Evolutionary conservation across 2,797 vertebrate genomes (phyloP).

Genomic region (Podarcis siculus): DNA sequence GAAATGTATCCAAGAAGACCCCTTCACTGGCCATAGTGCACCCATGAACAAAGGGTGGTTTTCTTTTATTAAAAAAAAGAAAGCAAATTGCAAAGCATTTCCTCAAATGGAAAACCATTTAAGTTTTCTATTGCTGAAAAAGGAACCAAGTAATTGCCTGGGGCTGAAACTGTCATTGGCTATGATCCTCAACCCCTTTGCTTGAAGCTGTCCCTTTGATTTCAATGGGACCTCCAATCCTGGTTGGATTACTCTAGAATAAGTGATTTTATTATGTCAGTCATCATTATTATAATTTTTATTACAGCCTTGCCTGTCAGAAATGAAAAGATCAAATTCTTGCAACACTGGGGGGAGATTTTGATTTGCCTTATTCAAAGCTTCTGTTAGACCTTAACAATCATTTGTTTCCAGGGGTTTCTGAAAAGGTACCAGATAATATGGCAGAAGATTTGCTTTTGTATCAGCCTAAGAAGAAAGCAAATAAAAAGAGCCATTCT

Average conservation of each 20-base stretch:
- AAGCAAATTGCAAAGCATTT: constrained; percentile 45
- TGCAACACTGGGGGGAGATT: constrained; percentile 31
- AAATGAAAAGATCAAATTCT: constrained; percentile 65
- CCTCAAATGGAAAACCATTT: constrained; percentile 49
- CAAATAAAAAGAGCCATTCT: neutral
- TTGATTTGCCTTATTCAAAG: constrained; percentile 39
- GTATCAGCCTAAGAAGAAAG: neutral
- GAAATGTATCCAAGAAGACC: neutral
- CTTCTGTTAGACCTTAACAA: constrained; percentile 40
- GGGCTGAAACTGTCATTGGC: constrained; percentile 57
- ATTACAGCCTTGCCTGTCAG: constrained; percentile 63
- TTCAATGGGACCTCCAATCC: neutral
- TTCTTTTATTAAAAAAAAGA: constrained; percentile 23
- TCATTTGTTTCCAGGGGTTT: neutral
- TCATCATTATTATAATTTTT: constrained; percentile 50
- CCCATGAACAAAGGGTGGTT: neutral
- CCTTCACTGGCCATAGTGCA: neutral
- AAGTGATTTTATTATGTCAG: constrained; percentile 12
- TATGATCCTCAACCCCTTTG: neutral
- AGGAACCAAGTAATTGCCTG: constrained; percentile 65
- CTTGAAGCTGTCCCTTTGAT: neutral
- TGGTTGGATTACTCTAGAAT: neutral
- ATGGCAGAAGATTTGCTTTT: neutral
- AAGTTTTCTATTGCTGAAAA: constrained; percentile 50
- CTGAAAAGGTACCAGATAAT: neutral